A percentile compares a stretch with the other conserved stretches of the same genome.
These are phyloP conservation scores for Rhabdomys dilectus DNA, from an alignment of 2,113 vertebrate genomes.

Conservation along the genomic window DNA sequence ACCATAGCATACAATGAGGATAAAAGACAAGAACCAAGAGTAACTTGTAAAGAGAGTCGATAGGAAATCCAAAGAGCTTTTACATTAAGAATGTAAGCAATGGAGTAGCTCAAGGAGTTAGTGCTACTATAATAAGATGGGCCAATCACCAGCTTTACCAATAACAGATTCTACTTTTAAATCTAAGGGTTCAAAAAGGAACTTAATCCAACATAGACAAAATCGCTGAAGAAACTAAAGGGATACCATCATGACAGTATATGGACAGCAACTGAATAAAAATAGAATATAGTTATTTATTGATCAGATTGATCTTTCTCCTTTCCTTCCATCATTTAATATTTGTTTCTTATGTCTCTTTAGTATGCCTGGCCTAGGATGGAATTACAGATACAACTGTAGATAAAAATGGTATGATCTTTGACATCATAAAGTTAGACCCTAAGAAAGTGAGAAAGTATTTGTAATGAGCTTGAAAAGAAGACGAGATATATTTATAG, in stretches of 20 bases:
- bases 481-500: neutral
- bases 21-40: neutral
- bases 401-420: neutral
- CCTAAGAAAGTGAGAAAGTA: conserved; percentile 6
- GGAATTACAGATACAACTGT: neutral
- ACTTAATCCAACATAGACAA: neutral
- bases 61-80: neutral
- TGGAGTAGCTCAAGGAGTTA: neutral
- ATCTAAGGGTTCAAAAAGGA: neutral
- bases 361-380: neutral
- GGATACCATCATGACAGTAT: neutral
- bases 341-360: neutral
- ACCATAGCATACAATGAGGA: neutral
- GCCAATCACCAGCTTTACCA: neutral
- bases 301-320: neutral
- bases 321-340: neutral
- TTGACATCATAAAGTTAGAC: neutral
- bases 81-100: neutral
- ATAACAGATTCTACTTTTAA: neutral
- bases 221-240: neutral
- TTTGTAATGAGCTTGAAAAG: neutral
- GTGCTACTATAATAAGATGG: neutral
- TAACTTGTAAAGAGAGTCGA: neutral
- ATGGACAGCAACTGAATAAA: neutral
- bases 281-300: neutral